A percentile compares a stretch with the other conserved stretches of the same genome.
These are phyloP conservation scores for Dinoponera quadriceps DNA, from an alignment of 1,140 invertebrate species.

Conservation along the genomic window DNA sequence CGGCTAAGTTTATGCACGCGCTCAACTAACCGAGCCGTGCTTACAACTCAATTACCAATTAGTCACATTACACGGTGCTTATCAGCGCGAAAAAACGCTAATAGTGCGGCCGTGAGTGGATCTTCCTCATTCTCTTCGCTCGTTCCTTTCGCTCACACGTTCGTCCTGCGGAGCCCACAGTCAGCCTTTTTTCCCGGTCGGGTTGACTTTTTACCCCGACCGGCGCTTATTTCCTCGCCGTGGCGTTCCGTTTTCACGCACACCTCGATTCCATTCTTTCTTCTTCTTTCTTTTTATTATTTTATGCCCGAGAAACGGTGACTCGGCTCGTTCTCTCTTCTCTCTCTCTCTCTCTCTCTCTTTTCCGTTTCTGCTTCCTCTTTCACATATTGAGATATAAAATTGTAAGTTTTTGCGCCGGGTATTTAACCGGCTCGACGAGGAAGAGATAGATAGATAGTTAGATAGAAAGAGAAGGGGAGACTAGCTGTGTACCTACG, in stretches of 20 bases:
- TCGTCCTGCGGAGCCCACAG: background rate
- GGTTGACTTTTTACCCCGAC: slow-evolving; percentile 51
- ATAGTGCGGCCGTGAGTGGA: slow-evolving; percentile 32
- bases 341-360: background rate
- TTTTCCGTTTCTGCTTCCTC: background rate
- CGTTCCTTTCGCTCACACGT: slow-evolving; percentile 12
- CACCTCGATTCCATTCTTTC: slow-evolving; percentile 55
- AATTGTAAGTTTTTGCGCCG: slow-evolving; percentile 74
- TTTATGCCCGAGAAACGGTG: too few relatives aligned
- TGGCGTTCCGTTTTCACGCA: slow-evolving; percentile 64
- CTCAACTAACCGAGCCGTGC: slow-evolving; percentile 28
- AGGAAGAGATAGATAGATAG: background rate
- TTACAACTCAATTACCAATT: slow-evolving; percentile 73
- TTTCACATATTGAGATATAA: slow-evolving; percentile 75
- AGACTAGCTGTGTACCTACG: background rate
- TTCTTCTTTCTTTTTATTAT: background rate
- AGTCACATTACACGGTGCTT: slow-evolving; percentile 68
- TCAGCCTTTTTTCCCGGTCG: background rate
- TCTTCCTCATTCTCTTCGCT: background rate
- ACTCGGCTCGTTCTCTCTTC: too few relatives aligned
- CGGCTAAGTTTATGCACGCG: slow-evolving; percentile 28
- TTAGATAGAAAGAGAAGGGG: too few relatives aligned
- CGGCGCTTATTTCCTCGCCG: slow-evolving; percentile 40
- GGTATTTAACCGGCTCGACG: slow-evolving; percentile 47
- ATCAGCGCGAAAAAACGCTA: slow-evolving; percentile 63